phyloP scores from a whole-genome alignment of 2,113 vertebrate species.

The Sylvietta virens region DNA sequence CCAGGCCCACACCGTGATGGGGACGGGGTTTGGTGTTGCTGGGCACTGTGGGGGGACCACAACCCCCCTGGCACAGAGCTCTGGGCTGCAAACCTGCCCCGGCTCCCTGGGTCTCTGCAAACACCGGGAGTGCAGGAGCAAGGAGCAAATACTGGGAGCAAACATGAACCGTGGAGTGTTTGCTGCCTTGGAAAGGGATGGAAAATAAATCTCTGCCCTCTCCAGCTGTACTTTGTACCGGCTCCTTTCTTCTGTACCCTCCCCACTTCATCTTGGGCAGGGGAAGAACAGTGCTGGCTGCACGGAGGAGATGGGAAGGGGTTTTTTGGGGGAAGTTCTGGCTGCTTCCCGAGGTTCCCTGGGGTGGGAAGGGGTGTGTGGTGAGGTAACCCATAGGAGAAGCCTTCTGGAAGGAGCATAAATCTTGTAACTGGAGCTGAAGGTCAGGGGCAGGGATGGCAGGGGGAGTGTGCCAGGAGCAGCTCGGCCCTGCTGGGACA shows the following conservation, averaged over 20 bases:
- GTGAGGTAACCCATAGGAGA: background rate
- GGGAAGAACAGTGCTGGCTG: accelerated
- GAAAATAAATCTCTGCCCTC: slow-evolving; percentile 8
- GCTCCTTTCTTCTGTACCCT: background rate
- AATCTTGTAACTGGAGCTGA: slow-evolving; percentile 14
- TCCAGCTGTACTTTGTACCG: background rate
- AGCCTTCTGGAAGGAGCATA: background rate
- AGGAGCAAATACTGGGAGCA: background rate
- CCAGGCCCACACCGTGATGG: accelerated
- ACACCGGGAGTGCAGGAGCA: background rate
- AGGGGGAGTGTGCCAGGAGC: background rate
- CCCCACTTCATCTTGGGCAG: background rate
- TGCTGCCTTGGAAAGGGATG: background rate
- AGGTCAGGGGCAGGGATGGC: background rate
- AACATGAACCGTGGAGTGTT: background rate
- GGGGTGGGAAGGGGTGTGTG: background rate
- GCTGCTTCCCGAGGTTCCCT: background rate
- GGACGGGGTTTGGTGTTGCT: background rate
- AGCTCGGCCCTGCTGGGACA: background rate
- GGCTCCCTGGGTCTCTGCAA: background rate
- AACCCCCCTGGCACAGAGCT: background rate
- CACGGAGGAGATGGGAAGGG: accelerated
- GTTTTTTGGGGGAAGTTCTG: background rate
- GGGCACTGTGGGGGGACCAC: accelerated
- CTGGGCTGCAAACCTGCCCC: background rate